Evolutionary conservation across 2,888 invertebrate genomes (phyloP).

Genomic region (Parnassius apollo): DNA sequence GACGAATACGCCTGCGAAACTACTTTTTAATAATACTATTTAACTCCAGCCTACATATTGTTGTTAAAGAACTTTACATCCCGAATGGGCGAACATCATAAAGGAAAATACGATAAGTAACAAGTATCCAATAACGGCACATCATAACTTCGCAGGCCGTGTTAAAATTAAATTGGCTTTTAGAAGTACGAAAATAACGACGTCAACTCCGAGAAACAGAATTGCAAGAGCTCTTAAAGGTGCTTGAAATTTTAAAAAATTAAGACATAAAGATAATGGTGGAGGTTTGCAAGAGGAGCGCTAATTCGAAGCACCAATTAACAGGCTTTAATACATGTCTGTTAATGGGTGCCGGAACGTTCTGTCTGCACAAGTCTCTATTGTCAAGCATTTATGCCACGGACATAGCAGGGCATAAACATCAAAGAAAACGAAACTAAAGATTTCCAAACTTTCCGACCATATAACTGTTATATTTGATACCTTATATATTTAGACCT

Average conservation of each 20-base stretch:
- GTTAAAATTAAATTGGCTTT: slow-evolving; percentile 34
- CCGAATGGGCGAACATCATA: slow-evolving; percentile 32
- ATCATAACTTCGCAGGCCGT: slow-evolving; percentile 31
- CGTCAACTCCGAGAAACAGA: slow-evolving; percentile 35
- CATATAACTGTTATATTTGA: slow-evolving; percentile 32
- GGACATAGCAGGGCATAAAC: slow-evolving; percentile 45
- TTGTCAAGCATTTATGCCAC: slow-evolving; percentile 61
- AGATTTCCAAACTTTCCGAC: slow-evolving; percentile 37
- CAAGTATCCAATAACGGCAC: slow-evolving; percentile 25
- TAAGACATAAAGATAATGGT: slow-evolving; percentile 61
- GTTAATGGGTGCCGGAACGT: slow-evolving; percentile 38
- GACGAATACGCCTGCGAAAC: slow-evolving; percentile 44
- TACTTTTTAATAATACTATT: slow-evolving; percentile 40
- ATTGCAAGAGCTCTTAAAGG: slow-evolving; percentile 40
- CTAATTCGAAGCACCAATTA: slow-evolving; percentile 65
- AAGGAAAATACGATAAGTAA: slow-evolving; percentile 29
- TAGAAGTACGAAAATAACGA: slow-evolving; percentile 9
- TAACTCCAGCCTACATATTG: slow-evolving; percentile 37
- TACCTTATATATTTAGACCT: slow-evolving; percentile 31
- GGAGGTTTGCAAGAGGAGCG: slow-evolving; percentile 52
- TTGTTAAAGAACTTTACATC: slow-evolving; percentile 32
- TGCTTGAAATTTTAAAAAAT: slow-evolving; percentile 52
- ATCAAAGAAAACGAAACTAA: slow-evolving; percentile 46
- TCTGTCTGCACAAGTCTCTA: slow-evolving; percentile 53
- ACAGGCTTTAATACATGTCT: slow-evolving; percentile 50